Conservation (phyloP, 2,113 vertebrate genomes). For the Spea multiplicata region DNA sequence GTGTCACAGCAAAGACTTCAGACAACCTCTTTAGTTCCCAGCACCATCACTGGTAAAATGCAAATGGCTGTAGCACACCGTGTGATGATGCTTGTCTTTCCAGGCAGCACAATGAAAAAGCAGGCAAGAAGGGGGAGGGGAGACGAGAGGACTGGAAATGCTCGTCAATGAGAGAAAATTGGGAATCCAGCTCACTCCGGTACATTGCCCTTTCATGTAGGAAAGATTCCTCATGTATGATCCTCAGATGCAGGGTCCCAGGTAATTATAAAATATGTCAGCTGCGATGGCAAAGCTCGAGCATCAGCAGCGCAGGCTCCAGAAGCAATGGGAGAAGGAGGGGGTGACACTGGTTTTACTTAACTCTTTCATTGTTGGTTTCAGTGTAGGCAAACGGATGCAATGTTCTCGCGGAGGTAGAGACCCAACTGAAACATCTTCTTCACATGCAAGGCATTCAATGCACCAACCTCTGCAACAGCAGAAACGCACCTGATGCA, state of each 20-base stretch:
- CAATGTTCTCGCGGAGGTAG: background rate
- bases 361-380: conserved; percentile 29
- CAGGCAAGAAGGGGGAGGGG: conserved; percentile 32
- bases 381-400: background rate
- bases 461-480: too few species aligned
- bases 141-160: conserved; percentile 8
- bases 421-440: background rate
- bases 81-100: conserved; percentile 33
- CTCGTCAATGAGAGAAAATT: conserved; percentile 19
- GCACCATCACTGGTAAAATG: conserved; percentile 25
- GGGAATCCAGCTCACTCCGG: background rate
- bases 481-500: background rate
- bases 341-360: conserved; percentile 23
- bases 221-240: background rate
- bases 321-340: background rate
- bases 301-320: conserved; percentile 31
- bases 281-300: conserved; percentile 20
- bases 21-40: conserved; percentile 24
- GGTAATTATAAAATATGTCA: background rate
- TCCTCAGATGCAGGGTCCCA: background rate
- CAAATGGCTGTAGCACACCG: conserved; percentile 44
- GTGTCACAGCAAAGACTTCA: conserved; percentile 16
- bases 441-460: background rate
- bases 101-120: conserved; percentile 46
- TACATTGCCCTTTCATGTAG: background rate